phyloP scores from a whole-genome alignment of 2,797 vertebrate species.

The Sebastes itinus region DNA sequence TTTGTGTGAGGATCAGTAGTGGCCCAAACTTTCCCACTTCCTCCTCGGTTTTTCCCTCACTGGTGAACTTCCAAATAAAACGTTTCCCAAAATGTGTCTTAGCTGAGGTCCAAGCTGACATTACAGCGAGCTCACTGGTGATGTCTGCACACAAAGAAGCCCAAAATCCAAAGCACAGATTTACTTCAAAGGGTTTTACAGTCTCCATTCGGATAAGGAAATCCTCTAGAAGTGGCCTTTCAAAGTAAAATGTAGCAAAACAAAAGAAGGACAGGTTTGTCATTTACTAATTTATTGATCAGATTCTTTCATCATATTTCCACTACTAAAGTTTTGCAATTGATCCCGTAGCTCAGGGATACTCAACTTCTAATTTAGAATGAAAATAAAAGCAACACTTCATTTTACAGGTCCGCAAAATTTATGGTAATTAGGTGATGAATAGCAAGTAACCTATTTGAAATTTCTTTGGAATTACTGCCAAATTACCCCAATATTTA shows the following conservation, averaged over 20 bases:
- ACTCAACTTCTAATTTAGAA: too few species aligned
- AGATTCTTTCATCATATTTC: neutral
- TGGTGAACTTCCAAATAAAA: neutral
- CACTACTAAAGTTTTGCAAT: neutral
- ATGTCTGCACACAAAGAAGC: neutral
- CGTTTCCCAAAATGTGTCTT: neutral
- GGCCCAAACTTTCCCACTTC: neutral
- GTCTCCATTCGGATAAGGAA: neutral
- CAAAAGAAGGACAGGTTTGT: neutral
- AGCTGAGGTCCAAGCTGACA: neutral
- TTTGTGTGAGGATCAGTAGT: neutral
- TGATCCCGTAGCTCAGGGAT: too few species aligned
- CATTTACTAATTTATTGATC: neutral
- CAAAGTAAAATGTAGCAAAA: neutral
- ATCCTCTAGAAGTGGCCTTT: neutral
- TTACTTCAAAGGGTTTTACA: neutral
- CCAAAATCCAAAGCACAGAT: too few species aligned
- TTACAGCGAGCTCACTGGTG: neutral
- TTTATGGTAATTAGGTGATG: too few species aligned
- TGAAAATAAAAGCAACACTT: too few species aligned
- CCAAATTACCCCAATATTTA: too few species aligned
- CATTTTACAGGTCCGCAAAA: too few species aligned
- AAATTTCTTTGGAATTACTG: too few species aligned
- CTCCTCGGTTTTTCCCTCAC: neutral
- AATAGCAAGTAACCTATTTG: too few species aligned